phyloP scores from a whole-genome alignment of 2,888 invertebrate genomes.

The Chloromyia formosa region DNA sequence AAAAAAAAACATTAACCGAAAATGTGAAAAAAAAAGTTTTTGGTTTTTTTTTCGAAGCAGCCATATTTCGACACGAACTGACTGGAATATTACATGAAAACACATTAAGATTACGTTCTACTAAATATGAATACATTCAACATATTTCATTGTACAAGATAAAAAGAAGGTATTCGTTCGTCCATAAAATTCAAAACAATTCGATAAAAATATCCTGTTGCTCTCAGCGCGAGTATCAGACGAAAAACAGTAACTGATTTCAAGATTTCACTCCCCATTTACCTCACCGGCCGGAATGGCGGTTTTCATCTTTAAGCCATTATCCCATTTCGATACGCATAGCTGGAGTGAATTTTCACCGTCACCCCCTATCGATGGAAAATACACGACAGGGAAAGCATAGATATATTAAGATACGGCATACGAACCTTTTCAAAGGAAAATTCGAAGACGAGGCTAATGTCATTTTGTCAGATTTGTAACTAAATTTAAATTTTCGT shows the following conservation, averaged over 20 bases:
- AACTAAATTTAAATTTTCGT: slow-evolving; percentile 34
- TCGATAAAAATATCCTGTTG: slow-evolving; percentile 11
- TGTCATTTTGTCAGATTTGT: slow-evolving; percentile 33
- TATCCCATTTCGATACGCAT: not conserved
- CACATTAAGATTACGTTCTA: too few species aligned
- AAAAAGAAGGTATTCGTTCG: too few species aligned
- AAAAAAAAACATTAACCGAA: too few species aligned
- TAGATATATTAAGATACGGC: not conserved
- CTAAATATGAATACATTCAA: too few species aligned
- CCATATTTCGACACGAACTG: too few species aligned
- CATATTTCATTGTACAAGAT: too few species aligned
- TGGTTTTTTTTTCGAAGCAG: too few species aligned
- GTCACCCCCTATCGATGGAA: not conserved
- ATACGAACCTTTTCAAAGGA: not conserved
- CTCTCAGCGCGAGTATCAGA: not conserved
- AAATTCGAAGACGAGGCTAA: not conserved
- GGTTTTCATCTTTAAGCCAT: slow-evolving; percentile 22
- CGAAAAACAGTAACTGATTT: not conserved
- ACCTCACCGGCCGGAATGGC: not conserved
- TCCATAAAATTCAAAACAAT: not conserved
- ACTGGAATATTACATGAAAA: too few species aligned
- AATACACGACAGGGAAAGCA: not conserved
- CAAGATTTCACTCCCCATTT: slow-evolving; percentile 1
- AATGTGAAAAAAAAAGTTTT: too few species aligned
- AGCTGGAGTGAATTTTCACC: not conserved